A percentile compares a stretch with the other conserved stretches of the same genome.
Conservation (phyloP, 2,888 invertebrate genomes). For the Noctua pronuba region DNA sequence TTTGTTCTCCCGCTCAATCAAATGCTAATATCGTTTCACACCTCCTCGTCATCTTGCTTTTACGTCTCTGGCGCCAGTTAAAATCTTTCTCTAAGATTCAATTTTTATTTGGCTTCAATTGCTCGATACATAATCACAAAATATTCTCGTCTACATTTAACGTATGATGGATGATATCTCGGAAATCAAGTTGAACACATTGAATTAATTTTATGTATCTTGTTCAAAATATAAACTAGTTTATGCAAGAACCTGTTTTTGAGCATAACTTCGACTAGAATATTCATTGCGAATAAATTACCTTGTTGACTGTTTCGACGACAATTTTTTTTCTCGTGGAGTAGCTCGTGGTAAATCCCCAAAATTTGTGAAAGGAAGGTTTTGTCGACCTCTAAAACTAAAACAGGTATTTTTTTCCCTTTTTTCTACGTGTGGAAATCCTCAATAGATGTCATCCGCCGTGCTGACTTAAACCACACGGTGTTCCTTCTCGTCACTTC, state of each 20-base stretch:
- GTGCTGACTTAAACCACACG: too few species aligned
- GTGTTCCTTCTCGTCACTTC: too few species aligned
- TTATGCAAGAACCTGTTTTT: slow-evolving; percentile 11
- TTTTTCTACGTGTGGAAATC: too few species aligned
- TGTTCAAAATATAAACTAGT: slow-evolving; percentile 29
- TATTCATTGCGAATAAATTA: slow-evolving; percentile 32
- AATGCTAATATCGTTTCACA: too few species aligned
- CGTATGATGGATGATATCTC: slow-evolving; percentile 28
- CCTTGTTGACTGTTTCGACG: too few species aligned
- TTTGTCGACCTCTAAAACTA: too few species aligned
- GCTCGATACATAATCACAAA: neutral
- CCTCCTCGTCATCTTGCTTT: too few species aligned
- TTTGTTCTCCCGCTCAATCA: neutral
- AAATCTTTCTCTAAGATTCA: too few species aligned
- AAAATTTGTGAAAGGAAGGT: too few species aligned
- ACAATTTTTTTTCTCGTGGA: neutral
- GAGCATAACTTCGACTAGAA: slow-evolving; percentile 1
- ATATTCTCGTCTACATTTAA: neutral
- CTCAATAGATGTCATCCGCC: too few species aligned
- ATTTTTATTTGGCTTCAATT: neutral
- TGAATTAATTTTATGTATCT: slow-evolving; percentile 44
- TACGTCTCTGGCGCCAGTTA: neutral
- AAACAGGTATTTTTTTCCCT: too few species aligned
- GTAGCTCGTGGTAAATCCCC: too few species aligned
- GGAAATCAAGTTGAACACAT: slow-evolving; percentile 18